Percentiles rank a stretch among this genome's conserved stretches.
phyloP scores from a whole-genome alignment of 2,113 vertebrate species.

The Chunga burmeisteri region DNA sequence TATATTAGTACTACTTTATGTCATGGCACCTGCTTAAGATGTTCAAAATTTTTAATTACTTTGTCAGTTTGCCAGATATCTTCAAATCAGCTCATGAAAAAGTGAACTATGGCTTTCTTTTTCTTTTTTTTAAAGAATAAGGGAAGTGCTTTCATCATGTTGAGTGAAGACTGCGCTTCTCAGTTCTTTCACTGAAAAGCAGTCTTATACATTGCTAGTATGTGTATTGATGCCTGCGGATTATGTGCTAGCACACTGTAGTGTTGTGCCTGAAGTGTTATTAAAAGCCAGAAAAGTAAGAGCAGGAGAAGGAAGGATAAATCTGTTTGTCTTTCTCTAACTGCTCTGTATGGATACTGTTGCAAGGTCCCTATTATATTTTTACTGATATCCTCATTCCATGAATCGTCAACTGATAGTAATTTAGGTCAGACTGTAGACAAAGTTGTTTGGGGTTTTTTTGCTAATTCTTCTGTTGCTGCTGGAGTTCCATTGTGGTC shows the following conservation, averaged over 20 bases:
- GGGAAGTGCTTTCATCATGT: slow-evolving; percentile 18
- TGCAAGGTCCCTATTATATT: background rate
- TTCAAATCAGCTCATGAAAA: slow-evolving; percentile 44
- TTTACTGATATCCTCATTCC: background rate
- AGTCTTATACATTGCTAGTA: background rate
- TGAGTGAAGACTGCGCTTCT: background rate
- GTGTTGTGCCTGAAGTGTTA: background rate
- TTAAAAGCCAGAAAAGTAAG: background rate
- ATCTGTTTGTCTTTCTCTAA: background rate
- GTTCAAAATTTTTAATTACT: slow-evolving; percentile 31
- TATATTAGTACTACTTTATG: background rate
- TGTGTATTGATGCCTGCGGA: background rate
- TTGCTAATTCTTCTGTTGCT: background rate
- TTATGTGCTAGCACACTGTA: background rate
- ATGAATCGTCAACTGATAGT: background rate
- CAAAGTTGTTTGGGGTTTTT: background rate
- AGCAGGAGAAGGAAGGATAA: background rate
- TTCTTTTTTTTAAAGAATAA: background rate
- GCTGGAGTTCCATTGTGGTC: background rate
- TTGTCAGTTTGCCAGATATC: slow-evolving; percentile 38
- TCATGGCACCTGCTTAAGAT: slow-evolving; percentile 23
- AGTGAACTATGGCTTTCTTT: background rate
- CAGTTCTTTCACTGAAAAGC: slow-evolving; percentile 18
- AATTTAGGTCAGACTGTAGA: background rate
- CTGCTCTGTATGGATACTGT: background rate